Evolutionary conservation across 1,140 invertebrate species (phyloP), one percentile per base, ranked within the genome.

Genomic region (Thaumatotibia leucotreta): DNA sequence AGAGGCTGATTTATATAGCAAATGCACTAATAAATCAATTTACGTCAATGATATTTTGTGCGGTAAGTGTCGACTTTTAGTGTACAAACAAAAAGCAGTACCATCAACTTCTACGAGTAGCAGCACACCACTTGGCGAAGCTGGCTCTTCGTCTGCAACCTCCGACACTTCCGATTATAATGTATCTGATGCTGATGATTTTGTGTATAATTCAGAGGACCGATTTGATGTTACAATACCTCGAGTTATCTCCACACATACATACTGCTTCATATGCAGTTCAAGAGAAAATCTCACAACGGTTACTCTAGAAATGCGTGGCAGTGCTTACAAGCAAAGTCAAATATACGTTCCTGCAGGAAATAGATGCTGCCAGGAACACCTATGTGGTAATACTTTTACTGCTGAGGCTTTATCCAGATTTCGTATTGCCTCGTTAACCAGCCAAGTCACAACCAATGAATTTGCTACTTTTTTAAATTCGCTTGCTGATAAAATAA

Each of bases 201-300:
- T 32, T 32, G 31, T 32, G 31, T 32, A 10, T 32, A 32, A 32
- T 32, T 32, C 31, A 32, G 31, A 32, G 31, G 31, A 32, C 4
- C 31, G 31, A 32, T 32, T 32, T 32, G 31, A 32, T 5, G 10
- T 32, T 32, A 32, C 4, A 32, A 32, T 32, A 10, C 31, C 31
- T 39, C 33, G 33, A 39, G 33, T 39, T 39, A 10, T 39, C 33
- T 39, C 33, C 33, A 39, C 33, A 2, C 33, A 39, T 39, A 39
- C 3, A 39, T 39, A 39, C 33, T 39, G 33, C 50, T 54, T 54
- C 20, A 22, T 54, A 22, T 54, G 50, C 24, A 23, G 20, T 54
- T 54, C 50, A 54, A 54, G 50, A 54, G 24, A 54, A 54, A 54
- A 54, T 54, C 20, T 54, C 50, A 54, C 50, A 27, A 54, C 2